Percentiles rank a stretch among this genome's conserved stretches.
These are phyloP conservation scores for Montipora sp. DNA, from an alignment of 64 coral and sea anemone species.

Conservation along the genomic window DNA sequence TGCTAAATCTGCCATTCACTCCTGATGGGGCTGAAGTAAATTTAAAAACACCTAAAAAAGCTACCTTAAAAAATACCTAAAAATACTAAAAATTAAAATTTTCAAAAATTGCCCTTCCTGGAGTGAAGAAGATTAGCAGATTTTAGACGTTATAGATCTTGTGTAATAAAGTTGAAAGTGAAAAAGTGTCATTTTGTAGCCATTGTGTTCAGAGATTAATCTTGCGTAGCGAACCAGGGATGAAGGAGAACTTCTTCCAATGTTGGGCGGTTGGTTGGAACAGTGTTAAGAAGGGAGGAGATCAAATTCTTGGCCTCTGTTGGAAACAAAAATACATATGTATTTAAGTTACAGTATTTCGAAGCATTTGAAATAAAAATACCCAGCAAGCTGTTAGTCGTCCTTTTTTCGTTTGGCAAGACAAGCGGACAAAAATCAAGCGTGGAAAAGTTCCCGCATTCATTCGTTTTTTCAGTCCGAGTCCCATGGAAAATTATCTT, in stretches of 20 bases:
- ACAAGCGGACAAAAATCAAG: too few relatives aligned
- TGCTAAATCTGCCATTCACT: too few relatives aligned
- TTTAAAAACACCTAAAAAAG: too few relatives aligned
- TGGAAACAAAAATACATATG: not conserved
- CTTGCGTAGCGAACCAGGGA: slow-evolving; percentile 35
- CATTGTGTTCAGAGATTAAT: not conserved
- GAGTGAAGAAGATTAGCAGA: too few relatives aligned
- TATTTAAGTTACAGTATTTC: not conserved
- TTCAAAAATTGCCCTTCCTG: not conserved
- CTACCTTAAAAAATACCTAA: not conserved
- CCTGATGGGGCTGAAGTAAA: too few relatives aligned
- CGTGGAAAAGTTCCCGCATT: too few relatives aligned
- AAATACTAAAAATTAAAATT: not conserved
- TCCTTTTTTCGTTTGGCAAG: too few relatives aligned
- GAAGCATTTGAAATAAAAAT: not conserved
- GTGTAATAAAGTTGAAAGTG: not conserved
- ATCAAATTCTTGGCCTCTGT: slow-evolving; percentile 28
- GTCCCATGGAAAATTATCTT: too few relatives aligned
- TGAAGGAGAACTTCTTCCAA: slow-evolving; percentile 13
- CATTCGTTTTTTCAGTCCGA: too few relatives aligned
- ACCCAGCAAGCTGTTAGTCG: too few relatives aligned
- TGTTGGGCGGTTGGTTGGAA: slow-evolving; percentile 14
- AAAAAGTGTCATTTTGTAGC: not conserved
- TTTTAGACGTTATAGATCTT: too few relatives aligned
- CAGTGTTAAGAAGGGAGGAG: not conserved